Conservation (phyloP, 2,797 vertebrate species). For the Sebastes matsubarae region DNA sequence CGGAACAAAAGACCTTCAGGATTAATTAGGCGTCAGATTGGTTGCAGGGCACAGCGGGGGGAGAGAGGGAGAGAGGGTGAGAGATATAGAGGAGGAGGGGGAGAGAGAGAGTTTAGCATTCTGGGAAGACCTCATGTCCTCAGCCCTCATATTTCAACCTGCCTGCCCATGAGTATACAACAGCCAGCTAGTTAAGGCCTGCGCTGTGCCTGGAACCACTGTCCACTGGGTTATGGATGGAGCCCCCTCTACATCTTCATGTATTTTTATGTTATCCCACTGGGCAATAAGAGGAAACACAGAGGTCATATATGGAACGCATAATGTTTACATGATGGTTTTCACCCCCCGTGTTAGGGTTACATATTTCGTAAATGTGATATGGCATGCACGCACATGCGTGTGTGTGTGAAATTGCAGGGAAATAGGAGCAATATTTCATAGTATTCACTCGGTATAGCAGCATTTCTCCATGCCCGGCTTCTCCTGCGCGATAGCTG, state of each 20-base stretch:
- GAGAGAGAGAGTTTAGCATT: conserved; percentile 72
- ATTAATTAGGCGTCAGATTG: conserved; percentile 88
- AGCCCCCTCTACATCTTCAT: conserved; percentile 55
- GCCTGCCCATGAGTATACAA: conserved; percentile 74
- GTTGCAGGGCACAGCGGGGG: conserved; percentile 75
- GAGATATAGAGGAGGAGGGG: conserved; percentile 13
- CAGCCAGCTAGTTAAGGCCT: conserved; percentile 74
- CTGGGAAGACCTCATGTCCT: conserved; percentile 70
- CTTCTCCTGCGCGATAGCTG: conserved; percentile 9
- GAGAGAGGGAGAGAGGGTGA: conserved; percentile 9
- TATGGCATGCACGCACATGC: not conserved
- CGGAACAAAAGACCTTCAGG: conserved; percentile 86
- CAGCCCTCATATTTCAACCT: conserved; percentile 78
- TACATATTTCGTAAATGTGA: conserved; percentile 12
- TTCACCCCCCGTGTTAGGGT: conserved; percentile 7
- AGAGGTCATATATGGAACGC: conserved; percentile 64
- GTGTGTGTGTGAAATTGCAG: not conserved
- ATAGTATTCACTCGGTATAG: not conserved
- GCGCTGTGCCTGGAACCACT: conserved; percentile 67
- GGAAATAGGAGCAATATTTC: conserved; percentile 21
- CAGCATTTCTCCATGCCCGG: conserved; percentile 5
- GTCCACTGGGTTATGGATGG: conserved; percentile 76
- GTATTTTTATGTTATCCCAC: conserved; percentile 72
- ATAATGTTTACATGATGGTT: conserved; percentile 71
- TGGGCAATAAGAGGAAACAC: conserved; percentile 40